These are phyloP conservation scores for Mythimna impura DNA, from an alignment of 2,888 invertebrate species.

Conservation along the genomic window DNA sequence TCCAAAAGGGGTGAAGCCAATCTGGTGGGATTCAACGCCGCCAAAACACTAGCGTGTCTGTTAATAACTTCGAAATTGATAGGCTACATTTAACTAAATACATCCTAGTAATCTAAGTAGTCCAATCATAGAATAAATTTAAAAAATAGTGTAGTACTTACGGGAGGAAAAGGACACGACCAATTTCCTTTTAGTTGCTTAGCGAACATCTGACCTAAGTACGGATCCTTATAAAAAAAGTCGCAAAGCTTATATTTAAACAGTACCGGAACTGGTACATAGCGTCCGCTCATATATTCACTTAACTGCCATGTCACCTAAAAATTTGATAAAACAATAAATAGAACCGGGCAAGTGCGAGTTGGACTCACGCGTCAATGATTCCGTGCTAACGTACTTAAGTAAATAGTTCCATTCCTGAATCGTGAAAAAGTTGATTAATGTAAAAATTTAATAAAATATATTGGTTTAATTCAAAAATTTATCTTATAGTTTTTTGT, in stretches of 20 bases:
- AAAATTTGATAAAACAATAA: constrained; percentile 6
- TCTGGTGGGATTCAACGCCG: too few species aligned
- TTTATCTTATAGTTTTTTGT: too few species aligned
- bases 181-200: constrained; percentile 58
- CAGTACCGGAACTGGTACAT: constrained; percentile 30
- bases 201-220: constrained; percentile 62
- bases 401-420: too few species aligned
- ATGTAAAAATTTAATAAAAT: not conserved
- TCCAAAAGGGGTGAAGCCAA: too few species aligned
- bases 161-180: constrained; percentile 59
- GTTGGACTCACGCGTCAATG: too few species aligned
- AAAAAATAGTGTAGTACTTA: constrained; percentile 24
- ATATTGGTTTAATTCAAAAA: too few species aligned
- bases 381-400: too few species aligned
- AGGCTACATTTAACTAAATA: too few species aligned
- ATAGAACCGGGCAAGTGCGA: not conserved
- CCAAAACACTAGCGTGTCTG: too few species aligned
- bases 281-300: constrained; percentile 45
- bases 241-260: constrained; percentile 57
- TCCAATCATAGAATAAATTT: not conserved
- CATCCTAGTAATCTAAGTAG: not conserved
- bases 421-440: too few species aligned
- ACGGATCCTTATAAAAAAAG: constrained; percentile 62
- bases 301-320: constrained; percentile 34
- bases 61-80: too few species aligned